phyloP scores from a whole-genome alignment of 2,113 vertebrate species.

The Chloroceryle aenea region DNA sequence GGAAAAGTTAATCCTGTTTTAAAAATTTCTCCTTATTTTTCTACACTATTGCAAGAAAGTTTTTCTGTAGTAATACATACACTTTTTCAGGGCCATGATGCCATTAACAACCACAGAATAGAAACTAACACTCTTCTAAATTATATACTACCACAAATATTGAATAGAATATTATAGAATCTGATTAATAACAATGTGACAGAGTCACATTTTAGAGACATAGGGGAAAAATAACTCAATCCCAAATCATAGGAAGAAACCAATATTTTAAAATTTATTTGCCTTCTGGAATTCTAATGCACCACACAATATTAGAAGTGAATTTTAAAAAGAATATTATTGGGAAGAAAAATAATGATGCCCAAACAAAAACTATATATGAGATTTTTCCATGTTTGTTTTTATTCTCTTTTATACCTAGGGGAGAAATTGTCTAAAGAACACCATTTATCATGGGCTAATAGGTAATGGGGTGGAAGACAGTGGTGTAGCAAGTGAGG shows the following conservation, averaged over 20 bases:
- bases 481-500: neutral
- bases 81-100: neutral
- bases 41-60: fast-evolving
- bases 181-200: neutral
- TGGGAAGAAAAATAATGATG: neutral
- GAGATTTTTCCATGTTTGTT: neutral
- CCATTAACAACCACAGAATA: neutral
- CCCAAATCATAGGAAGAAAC: neutral
- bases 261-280: neutral
- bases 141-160: neutral
- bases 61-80: neutral
- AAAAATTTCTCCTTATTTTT: neutral
- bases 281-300: neutral
- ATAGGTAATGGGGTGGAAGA: neutral
- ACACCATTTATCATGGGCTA: neutral
- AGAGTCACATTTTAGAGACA: neutral
- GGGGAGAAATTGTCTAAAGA: neutral
- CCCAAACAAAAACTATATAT: fast-evolving
- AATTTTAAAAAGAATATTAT: neutral
- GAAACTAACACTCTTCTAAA: neutral
- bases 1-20: neutral
- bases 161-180: neutral
- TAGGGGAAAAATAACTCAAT: neutral
- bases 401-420: neutral
- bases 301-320: neutral